Evolutionary conservation across 1,140 invertebrate species (phyloP), one percentile per base, ranked within the genome.

Genomic region (Rhagoletis pomonella): DNA sequence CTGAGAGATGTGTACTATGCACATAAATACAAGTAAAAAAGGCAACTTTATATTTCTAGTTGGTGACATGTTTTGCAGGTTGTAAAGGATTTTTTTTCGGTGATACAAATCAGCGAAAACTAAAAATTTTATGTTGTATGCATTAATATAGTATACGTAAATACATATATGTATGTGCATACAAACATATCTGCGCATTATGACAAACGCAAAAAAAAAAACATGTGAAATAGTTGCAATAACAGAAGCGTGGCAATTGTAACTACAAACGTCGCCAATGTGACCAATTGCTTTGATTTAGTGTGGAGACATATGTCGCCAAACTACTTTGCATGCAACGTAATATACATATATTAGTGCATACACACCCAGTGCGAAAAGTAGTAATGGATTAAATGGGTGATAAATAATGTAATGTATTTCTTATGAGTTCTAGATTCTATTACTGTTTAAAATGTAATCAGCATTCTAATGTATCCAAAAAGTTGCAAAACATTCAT

Each of bases 261-360:
- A 42, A 44, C 14, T 44, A 29, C 29, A 29, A 29, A 39, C 42
- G 67, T 42, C 42, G 12, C 9, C 6, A 17, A n/a, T 47, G 67
- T 55, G 47, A 55, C 73, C 73, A 81, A 81, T 81, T 81, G 73
- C 47, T 50, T 58, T 81, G 73, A 81, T 55, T 81, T 58, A 44
- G 14, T 29, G 73, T 9, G 69, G 44, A 77, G 69, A 77, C 14
- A 47, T 44, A 47, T 50, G 69, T 77, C 69, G 42, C 69, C 69
- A 77, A 47, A n/a, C 44, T 77, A 77, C 69, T 77, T 77, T 67
- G 65, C 29, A 39, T 67, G 19, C 19, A 10, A 29, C 65, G 42
- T 9, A 44, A 42, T 50, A 42, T 50, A 44, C 12, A 77, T 50
- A 77, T 77, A 44, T 77, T 29, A 29, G 29, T 29, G 29, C 29